Base-by-base conservation (phyloP, 2,797 vertebrate species). In the Lutjanus campechanus region DNA sequence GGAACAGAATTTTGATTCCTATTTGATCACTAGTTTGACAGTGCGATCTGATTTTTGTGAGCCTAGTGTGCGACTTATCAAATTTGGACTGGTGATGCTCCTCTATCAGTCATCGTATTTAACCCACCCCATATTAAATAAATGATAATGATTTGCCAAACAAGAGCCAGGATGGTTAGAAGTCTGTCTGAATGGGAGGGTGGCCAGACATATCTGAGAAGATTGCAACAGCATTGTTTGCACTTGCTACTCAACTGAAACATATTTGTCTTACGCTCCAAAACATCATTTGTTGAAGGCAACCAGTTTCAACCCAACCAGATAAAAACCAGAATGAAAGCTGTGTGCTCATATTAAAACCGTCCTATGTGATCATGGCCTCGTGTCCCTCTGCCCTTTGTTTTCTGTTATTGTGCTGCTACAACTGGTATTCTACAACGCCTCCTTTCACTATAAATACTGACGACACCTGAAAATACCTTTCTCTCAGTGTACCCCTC, bases 321-420 rank as follows among this genome's bases (percentile, higher is more conserved):
- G 4, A 9, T 20, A 5, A 17, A 49, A 19, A 43, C 0, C 4
- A 44, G 19, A 43, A 8, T 29, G 11, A 60, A n/a, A 66, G 47
- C 19, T 13, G 16, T n/a, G 4, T 36, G 19, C 15, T 73, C n/a
- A n/a, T 41, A 19, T 29, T 62, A 7, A 58, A 80, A 19, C 19
- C 47, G 12, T 81, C 87, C 84, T 83, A 40, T 89, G 71, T 85
- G 88, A 83, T 90, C 86, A 86, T 49, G 70, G 80, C 87, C 83
- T 81, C 25, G n/a, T 17, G 73, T 88, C 53, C 40, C 62, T 62
- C 66, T 69, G 63, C 62, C 74, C 11, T 62, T 49, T 63, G 50
- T 71, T 64, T 76, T 62, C 29, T 77, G 25, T 56, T 29, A 6
- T 40, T 61, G 13, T 73, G 44, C 54, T 11, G 10, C 69, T 20